Conservation (phyloP, 2,797 vertebrate species). For the Clamator glandarius region DNA sequence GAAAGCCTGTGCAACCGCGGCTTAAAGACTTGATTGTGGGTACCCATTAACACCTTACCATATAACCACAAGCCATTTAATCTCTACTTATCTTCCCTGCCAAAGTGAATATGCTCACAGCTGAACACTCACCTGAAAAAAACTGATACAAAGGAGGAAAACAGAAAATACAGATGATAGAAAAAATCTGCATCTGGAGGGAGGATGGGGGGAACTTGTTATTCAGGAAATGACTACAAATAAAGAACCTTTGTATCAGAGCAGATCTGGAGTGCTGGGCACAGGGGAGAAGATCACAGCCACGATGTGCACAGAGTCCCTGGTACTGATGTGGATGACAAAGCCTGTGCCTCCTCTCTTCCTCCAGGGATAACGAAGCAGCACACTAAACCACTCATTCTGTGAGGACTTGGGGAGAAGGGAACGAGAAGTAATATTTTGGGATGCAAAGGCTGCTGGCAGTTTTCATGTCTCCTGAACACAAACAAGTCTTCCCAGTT, state of each 20-base stretch:
- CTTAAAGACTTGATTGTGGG: not conserved
- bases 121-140: not conserved
- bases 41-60: not conserved
- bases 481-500: conserved; percentile 36
- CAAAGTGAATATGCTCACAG: not conserved
- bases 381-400: not conserved
- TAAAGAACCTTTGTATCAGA: not conserved
- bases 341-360: not conserved
- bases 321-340: not conserved
- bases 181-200: not conserved
- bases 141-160: not conserved
- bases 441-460: not conserved
- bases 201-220: not conserved
- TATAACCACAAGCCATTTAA: not conserved
- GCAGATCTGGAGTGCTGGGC: not conserved
- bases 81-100: not conserved
- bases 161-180: not conserved
- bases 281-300: not conserved
- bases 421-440: not conserved
- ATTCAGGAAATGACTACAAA: not conserved
- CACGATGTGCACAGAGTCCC: rapidly evolving
- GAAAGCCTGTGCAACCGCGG: not conserved
- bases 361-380: not conserved
- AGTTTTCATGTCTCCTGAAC: not conserved
- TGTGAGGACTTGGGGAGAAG: not conserved